These are phyloP conservation scores for Catocala nupta DNA, from an alignment of 2,888 invertebrate genomes.

Conservation along the genomic window DNA sequence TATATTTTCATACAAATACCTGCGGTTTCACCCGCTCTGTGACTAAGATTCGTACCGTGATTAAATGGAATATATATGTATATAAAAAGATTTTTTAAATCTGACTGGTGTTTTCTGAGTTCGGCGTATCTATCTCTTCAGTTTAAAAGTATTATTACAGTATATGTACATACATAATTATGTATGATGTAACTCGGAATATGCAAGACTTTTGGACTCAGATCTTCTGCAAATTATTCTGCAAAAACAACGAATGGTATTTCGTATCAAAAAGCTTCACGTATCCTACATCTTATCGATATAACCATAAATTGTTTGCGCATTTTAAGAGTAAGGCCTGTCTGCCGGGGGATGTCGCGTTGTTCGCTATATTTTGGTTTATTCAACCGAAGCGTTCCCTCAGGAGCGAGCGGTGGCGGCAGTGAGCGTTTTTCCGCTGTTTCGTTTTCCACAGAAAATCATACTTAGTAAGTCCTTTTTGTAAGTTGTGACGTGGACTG, in stretches of 20 bases:
- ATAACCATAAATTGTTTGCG: slow-evolving; percentile 64
- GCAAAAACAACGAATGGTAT: slow-evolving; percentile 21
- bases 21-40: no score
- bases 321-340: slow-evolving; percentile 45
- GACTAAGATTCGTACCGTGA: no score
- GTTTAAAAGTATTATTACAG: no score
- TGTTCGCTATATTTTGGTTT: slow-evolving; percentile 33
- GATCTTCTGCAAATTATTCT: neutral
- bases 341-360: slow-evolving; percentile 29
- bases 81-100: no score
- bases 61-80: no score
- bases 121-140: no score
- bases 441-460: slow-evolving; percentile 43
- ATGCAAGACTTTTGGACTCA: no score
- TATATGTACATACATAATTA: no score
- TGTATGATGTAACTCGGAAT: no score
- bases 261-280: slow-evolving; percentile 52
- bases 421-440: slow-evolving; percentile 34
- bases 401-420: slow-evolving; percentile 2
- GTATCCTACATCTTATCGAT: slow-evolving; percentile 64
- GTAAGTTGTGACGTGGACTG: slow-evolving; percentile 24
- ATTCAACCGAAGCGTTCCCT: slow-evolving; percentile 40
- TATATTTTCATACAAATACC: no score
- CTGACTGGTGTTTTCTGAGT: no score
- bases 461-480: slow-evolving; percentile 38